Conservation (phyloP, 2,888 invertebrate species). For the Caradrina clavipalpis region DNA sequence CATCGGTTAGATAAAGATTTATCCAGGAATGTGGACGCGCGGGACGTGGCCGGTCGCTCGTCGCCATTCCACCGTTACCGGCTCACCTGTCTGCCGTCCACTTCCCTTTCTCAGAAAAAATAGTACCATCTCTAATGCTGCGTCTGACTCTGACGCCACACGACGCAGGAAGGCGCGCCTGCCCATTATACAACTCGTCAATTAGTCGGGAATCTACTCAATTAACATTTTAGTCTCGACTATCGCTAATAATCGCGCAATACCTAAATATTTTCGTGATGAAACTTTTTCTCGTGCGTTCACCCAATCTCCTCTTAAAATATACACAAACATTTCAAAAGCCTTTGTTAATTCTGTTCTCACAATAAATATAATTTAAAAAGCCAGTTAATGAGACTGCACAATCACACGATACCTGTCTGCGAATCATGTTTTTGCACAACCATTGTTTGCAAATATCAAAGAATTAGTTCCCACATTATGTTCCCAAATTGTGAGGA, state of each 20-base stretch:
- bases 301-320: conserved; percentile 49
- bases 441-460: conserved; percentile 78
- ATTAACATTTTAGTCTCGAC: conserved; percentile 41
- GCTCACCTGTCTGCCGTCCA: conserved; percentile 71
- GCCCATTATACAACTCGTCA: conserved; percentile 45
- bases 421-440: conserved; percentile 76
- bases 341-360: conserved; percentile 73
- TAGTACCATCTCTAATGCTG: conserved; percentile 56
- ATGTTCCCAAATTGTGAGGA: conserved; percentile 68
- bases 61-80: conserved; percentile 73
- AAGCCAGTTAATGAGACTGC: conserved; percentile 67
- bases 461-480: conserved; percentile 76
- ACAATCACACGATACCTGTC: conserved; percentile 71
- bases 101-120: conserved; percentile 70
- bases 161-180: conserved; percentile 51
- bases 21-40: conserved; percentile 75
- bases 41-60: conserved; percentile 66
- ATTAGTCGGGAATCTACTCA: conserved; percentile 51
- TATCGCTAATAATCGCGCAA: conserved; percentile 33
- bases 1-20: conserved; percentile 72
- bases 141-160: conserved; percentile 58
- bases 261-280: conserved; percentile 48
- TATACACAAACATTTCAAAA: conserved; percentile 64
- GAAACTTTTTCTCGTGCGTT: conserved; percentile 54
- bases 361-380: conserved; percentile 66